Evolutionary conservation across 1,140 invertebrate genomes (phyloP).

Genomic region (Trichoplusia ni): DNA sequence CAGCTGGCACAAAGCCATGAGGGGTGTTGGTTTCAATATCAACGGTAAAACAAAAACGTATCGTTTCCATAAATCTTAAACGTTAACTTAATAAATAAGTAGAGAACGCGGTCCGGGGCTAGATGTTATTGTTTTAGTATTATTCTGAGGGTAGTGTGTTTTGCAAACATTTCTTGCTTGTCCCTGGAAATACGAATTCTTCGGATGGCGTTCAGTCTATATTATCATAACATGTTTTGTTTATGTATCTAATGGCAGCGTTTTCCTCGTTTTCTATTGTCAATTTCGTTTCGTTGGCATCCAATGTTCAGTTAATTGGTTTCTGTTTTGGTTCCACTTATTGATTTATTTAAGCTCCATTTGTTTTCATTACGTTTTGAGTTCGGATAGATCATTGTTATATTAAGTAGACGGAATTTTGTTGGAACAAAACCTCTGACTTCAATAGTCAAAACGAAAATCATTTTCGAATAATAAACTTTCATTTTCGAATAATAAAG

Average conservation of each 20-base stretch:
- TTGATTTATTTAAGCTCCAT: constrained; percentile 39
- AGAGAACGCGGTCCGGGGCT: constrained; percentile 55
- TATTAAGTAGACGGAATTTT: constrained; percentile 13
- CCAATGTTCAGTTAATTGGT: constrained; percentile 57
- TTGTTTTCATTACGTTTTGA: constrained; percentile 32
- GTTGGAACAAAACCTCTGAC: constrained; percentile 1
- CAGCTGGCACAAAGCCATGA: constrained; percentile 75
- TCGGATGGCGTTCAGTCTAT: constrained; percentile 69
- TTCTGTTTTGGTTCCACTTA: constrained; percentile 47
- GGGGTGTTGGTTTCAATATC: constrained; percentile 78
- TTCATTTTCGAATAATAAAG: too few species aligned
- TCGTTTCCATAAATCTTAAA: constrained; percentile 75
- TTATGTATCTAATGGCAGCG: constrained; percentile 70
- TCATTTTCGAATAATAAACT: too few species aligned
- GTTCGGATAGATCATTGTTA: constrained; percentile 9
- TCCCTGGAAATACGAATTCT: constrained; percentile 60
- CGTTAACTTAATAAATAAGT: constrained; percentile 64
- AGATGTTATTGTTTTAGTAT: constrained; percentile 69
- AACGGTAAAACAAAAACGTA: constrained; percentile 73
- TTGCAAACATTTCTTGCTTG: constrained; percentile 73
- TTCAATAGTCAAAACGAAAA: background rate
- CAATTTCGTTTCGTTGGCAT: constrained; percentile 47
- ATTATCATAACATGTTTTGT: constrained; percentile 79
- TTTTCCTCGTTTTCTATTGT: constrained; percentile 61
- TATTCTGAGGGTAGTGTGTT: constrained; percentile 68